Base-by-base conservation (phyloP, 2,888 invertebrate species). In the Drosophila dives region DNA sequence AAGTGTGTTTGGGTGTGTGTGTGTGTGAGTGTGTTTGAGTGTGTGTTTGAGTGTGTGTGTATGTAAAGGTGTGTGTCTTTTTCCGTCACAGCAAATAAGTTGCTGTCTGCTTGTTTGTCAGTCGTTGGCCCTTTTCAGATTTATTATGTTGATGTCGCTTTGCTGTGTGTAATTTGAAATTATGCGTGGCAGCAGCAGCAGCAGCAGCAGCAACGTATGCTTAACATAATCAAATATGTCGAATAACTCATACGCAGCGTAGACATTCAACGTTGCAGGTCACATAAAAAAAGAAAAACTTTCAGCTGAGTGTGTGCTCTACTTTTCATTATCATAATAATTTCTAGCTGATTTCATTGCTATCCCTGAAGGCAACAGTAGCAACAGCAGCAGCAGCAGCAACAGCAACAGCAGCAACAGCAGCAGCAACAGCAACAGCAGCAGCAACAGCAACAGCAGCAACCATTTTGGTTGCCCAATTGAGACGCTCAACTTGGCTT, bases 171-270 rank as follows among this genome's bases (percentile, higher is more conserved):
- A 85, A 86, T 86, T 86, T 83, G 81, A 85, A 86, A 86, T 86
- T 85, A 86, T 86, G 86, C 85, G 71, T 60, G 77, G 65, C 74
- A 77, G 79, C 75, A 59, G 72, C 66, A 34, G 33, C 42, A 34
- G 40, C 49, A 42, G 12, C n/a, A 48, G 12, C 66, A 40, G 49
- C 50, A 53, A 67, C 84, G 81, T 77, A 86, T 85, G 84, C 81
- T 86, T 77, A 86, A 85, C 86, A 85, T 85, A 86, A 86, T 84
- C 86, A 86, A 86, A 84, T 86, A 85, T 85, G 77, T 75, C 77
- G 80, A 83, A 86, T 86, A 86, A 85, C 86, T 86, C 85, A 86
- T 84, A 84, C 82, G 81, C 82, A 68, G 60, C 56, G 70, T 75
- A 34, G 63, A 53, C 72, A 53, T 58, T 29, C 40, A 42, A 42